phyloP scores from a whole-genome alignment of 1,140 invertebrate species.

The Colletes latitarsis region DNA sequence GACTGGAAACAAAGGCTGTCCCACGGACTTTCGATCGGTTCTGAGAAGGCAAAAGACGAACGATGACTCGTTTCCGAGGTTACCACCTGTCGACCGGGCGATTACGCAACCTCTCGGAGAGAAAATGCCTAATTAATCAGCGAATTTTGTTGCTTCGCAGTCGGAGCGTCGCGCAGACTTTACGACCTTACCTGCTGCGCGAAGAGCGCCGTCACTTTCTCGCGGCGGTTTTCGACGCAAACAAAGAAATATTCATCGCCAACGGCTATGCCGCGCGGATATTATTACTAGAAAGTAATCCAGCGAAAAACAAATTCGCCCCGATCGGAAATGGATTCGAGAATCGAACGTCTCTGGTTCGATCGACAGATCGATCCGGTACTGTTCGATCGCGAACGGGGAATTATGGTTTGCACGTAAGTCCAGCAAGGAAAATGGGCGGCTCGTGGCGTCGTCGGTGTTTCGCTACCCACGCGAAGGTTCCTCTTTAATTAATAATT shows the following conservation, averaged over 20 bases:
- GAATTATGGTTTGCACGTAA: too few species aligned
- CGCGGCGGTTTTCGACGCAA: conserved; percentile 4
- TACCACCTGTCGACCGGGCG: not conserved
- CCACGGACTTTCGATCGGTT: not conserved
- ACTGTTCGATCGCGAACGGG: too few species aligned
- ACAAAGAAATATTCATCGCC: not conserved
- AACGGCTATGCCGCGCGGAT: not conserved
- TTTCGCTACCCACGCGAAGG: not conserved
- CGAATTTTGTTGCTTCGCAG: conserved; percentile 18
- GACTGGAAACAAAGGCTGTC: not conserved
- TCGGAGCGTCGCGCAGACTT: not conserved
- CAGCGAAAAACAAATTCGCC: too few species aligned
- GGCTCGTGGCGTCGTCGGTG: not conserved
- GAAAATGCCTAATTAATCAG: conserved; percentile 40
- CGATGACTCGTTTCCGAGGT: not conserved
- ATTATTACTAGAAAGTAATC: not conserved
- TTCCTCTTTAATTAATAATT: conserved; percentile 51
- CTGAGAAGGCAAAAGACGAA: not conserved
- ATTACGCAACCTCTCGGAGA: conserved; percentile 30
- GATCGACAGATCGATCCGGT: too few species aligned
- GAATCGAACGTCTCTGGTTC: too few species aligned
- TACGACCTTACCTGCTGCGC: not conserved
- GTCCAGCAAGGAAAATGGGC: not conserved
- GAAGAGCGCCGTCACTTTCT: conserved; percentile 13
- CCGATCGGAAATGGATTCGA: too few species aligned